A percentile compares a stretch with the other conserved stretches of the same genome.
phyloP scores from a whole-genome alignment of 2,113 vertebrate genomes.

The Bombycilla garrulus region DNA sequence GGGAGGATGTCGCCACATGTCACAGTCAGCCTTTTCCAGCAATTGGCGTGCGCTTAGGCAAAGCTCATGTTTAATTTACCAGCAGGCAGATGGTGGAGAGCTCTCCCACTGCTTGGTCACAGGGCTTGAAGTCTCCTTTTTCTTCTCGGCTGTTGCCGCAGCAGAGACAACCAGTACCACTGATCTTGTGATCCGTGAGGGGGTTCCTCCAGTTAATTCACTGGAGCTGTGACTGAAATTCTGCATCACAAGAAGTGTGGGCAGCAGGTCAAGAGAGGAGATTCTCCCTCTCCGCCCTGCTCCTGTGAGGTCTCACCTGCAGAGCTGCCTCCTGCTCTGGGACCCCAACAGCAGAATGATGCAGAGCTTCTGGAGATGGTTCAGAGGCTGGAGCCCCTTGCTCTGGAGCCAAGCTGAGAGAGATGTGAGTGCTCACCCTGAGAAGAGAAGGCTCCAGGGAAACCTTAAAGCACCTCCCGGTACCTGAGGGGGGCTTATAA shows the following conservation, averaged over 20 bases:
- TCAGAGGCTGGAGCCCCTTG: background rate
- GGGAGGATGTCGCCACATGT: background rate
- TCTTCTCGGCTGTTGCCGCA: background rate
- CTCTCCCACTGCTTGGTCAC: background rate
- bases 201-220: background rate
- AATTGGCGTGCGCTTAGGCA: background rate
- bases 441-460: background rate
- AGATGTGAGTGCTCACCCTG: background rate
- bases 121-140: background rate
- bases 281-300: background rate
- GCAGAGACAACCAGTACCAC: background rate
- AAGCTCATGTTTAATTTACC: background rate
- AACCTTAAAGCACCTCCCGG: background rate
- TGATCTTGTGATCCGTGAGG: background rate
- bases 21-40: background rate
- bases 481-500: background rate
- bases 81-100: background rate
- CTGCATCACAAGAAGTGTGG: background rate
- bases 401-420: background rate
- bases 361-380: background rate
- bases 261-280: background rate
- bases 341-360: background rate
- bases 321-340: background rate
- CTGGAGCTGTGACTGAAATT: background rate
- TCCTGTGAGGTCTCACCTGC: background rate